phyloP scores from a whole-genome alignment of 2,113 vertebrate species.

The Corvus cornix region DNA sequence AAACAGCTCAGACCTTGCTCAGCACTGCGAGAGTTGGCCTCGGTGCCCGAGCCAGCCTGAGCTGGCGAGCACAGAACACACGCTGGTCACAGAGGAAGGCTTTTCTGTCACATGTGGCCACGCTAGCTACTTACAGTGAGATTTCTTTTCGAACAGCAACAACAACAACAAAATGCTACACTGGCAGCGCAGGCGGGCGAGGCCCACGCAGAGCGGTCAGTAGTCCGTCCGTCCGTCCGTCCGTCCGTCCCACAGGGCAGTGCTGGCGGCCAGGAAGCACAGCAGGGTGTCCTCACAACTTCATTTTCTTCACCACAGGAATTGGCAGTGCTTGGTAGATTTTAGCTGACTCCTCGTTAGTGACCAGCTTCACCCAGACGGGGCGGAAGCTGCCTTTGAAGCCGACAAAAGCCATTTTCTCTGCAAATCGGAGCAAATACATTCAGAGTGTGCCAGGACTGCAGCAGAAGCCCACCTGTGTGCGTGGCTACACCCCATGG shows the following conservation, averaged over 20 bases:
- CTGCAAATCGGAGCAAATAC: slow-evolving; percentile 40
- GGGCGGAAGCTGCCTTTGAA: slow-evolving; percentile 86
- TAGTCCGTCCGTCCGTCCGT: slow-evolving; percentile 50
- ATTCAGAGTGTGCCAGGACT: background rate
- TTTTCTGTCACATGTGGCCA: background rate
- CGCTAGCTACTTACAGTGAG: slow-evolving; percentile 46
- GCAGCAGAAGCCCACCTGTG: background rate
- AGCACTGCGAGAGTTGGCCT: background rate
- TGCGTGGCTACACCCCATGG: rapidly evolving
- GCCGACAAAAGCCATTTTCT: slow-evolving; percentile 82
- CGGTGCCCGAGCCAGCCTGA: background rate
- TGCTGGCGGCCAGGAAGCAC: slow-evolving; percentile 21
- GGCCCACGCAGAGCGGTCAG: slow-evolving; percentile 39
- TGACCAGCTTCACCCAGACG: slow-evolving; percentile 81
- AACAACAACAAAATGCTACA: slow-evolving; percentile 15
- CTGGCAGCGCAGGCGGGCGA: background rate
- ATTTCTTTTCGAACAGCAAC: slow-evolving; percentile 23
- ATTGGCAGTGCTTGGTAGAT: slow-evolving; percentile 85
- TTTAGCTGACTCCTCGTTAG: slow-evolving; percentile 76
- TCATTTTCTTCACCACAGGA: slow-evolving; percentile 83
- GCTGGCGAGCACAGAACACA: background rate
- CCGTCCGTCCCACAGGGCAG: background rate
- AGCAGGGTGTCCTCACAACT: slow-evolving; percentile 76
- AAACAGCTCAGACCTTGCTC: background rate
- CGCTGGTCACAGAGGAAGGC: background rate